Conservation (phyloP, 1,140 invertebrate species). For the Mizuhopecten yessoensis region DNA sequence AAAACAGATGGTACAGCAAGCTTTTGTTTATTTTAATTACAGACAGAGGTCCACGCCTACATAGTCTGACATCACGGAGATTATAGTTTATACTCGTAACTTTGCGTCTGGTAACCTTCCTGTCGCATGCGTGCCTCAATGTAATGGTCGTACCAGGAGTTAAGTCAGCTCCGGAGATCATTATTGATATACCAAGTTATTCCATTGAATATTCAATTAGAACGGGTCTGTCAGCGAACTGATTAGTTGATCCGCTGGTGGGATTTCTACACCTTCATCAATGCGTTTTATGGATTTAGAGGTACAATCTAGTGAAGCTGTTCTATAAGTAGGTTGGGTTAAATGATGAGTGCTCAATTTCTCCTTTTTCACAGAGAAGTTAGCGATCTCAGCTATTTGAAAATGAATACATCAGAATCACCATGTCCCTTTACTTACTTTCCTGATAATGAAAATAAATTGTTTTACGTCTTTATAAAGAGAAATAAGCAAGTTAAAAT, state of each 20-base stretch:
- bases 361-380: background rate
- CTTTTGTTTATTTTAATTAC: background rate
- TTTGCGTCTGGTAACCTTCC: background rate
- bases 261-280: background rate
- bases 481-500: background rate
- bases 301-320: too few relatives aligned
- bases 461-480: background rate
- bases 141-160: slow-evolving; percentile 14
- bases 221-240: background rate
- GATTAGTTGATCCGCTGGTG: background rate
- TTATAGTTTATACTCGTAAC: background rate
- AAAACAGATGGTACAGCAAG: background rate
- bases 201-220: background rate
- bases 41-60: background rate
- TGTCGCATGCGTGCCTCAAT: background rate
- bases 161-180: background rate
- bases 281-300: background rate
- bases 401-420: too few relatives aligned
- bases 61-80: background rate
- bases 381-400: too few relatives aligned
- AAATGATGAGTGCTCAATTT: background rate
- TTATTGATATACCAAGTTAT: background rate
- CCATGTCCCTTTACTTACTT: background rate
- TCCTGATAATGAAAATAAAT: background rate
- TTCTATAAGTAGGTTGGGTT: background rate